phyloP scores from a whole-genome alignment of 1,140 invertebrate species.

The Cotesia vestalis region DNA sequence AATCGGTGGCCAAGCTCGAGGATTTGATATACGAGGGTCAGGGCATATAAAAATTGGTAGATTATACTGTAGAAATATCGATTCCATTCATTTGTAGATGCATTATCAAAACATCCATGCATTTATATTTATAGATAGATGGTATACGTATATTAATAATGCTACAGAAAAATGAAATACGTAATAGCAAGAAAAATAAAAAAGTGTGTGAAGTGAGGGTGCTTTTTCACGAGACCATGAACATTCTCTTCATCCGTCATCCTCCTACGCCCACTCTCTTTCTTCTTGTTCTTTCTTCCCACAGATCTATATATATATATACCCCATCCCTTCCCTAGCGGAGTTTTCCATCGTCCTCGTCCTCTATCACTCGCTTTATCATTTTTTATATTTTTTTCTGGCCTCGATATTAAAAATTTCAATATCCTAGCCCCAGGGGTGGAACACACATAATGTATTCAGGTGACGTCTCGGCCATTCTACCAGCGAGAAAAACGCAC shows the following conservation, averaged over 20 bases:
- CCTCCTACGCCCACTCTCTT: conserved; percentile 2
- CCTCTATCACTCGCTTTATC: conserved; percentile 9
- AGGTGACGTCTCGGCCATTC: conserved; percentile 67
- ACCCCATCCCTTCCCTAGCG: conserved; percentile 15
- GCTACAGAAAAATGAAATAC: conserved; percentile 3
- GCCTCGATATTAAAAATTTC: conserved; percentile 67
- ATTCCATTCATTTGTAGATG: neutral
- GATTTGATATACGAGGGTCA: conserved; percentile 61
- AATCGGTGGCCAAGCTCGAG: conserved; percentile 29
- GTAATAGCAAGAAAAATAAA: neutral
- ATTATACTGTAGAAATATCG: conserved; percentile 12
- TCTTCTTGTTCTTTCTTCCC: neutral
- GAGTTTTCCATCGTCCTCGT: conserved; percentile 31
- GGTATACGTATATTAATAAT: neutral
- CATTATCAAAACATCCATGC: neutral
- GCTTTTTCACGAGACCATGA: conserved; percentile 5
- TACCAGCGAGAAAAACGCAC: conserved; percentile 67
- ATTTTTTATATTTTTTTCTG: conserved; percentile 40
- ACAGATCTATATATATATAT: too few relatives aligned
- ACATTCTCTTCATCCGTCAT: conserved; percentile 22
- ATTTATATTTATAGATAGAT: neutral
- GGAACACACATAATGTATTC: conserved; percentile 68
- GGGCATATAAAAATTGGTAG: conserved; percentile 48
- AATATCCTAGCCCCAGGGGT: conserved; percentile 67
- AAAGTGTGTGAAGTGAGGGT: neutral